phyloP scores from a whole-genome alignment of 2,113 vertebrate species.

The Tinamus guttatus region DNA sequence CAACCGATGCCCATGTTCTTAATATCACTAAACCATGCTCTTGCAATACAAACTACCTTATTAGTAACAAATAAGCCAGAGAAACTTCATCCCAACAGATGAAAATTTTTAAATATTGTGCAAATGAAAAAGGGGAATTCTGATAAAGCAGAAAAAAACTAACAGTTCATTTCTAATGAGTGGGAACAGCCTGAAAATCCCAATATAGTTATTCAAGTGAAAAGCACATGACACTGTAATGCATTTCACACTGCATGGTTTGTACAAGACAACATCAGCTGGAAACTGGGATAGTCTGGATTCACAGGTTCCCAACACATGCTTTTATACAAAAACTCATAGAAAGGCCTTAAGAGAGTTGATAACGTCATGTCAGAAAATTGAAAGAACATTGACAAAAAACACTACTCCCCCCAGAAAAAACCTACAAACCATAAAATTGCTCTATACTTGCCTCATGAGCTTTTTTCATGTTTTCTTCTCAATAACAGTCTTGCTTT shows the following conservation, averaged over 20 bases:
- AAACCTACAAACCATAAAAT: not conserved
- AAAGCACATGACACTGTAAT: not conserved
- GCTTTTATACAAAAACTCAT: not conserved
- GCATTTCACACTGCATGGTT: not conserved
- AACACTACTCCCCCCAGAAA: not conserved
- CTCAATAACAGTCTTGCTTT: not conserved
- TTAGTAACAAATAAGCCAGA: not conserved
- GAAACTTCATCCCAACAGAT: not conserved
- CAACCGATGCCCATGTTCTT: not conserved
- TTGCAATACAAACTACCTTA: not conserved
- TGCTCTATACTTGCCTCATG: not conserved
- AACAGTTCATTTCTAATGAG: not conserved
- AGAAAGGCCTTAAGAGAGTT: not conserved
- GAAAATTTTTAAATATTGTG: not conserved
- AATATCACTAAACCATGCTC: not conserved
- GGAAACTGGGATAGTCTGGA: not conserved
- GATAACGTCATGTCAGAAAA: not conserved
- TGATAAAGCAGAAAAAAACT: not conserved
- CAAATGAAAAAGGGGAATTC: not conserved
- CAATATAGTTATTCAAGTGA: not conserved
- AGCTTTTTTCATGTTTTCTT: not conserved
- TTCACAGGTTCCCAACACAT: not conserved
- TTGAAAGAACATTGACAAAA: not conserved
- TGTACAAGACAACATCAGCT: not conserved
- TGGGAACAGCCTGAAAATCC: not conserved